Base-by-base conservation (phyloP, 2,113 vertebrate species). In the Sisor rabdophorus region DNA sequence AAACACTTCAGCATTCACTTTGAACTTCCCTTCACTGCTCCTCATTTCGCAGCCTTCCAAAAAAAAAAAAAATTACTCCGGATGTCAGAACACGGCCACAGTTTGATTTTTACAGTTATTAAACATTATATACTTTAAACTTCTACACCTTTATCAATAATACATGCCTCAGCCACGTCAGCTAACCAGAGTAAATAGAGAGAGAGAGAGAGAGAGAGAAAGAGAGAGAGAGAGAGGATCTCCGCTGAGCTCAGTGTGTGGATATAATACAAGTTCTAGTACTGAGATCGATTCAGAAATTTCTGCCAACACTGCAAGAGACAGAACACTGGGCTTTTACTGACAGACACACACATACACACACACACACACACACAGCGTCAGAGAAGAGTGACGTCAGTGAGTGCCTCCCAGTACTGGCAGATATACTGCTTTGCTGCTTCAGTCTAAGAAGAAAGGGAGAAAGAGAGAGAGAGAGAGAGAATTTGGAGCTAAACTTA, bases 1-100 rank as follows among this genome's bases (percentile, higher is more conserved):
- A 91, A 91, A 91, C 87, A 90, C 88, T 91, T 83, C 79, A 67
- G 72, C 78, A 92, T 89, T 92, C 90, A 87, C 88, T 91, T 91
- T 93, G 89, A 93, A 91, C 90, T 89, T 76, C 81, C 75, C 79
- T 78, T 84, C 83, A 76, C 55, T 50, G 53, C 77, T 61, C 77
- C 85, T 91, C 87, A 90, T 92, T 91, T 91, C 75, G 75, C 71
- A 75, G 83, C 84, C 89, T 91, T 91, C 91, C 88, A 91, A 93
- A 90, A 44, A 44, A 44, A 44, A 44, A 44, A 36, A 36, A 36
- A 36, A 36, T n/a, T n/a, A 36, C 32, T 86, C 83, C 75, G 86
- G 77, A 88, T 86, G 86, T 83, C 84, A 80, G 83, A 89, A 85
- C 84, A 86, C 81, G 83, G 86, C 82, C 86, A 86, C 85, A 74